These are phyloP conservation scores for Stichopus chloronotus DNA, from an alignment of 35 echinoderm and acorn worm genomes.

Conservation along the genomic window DNA sequence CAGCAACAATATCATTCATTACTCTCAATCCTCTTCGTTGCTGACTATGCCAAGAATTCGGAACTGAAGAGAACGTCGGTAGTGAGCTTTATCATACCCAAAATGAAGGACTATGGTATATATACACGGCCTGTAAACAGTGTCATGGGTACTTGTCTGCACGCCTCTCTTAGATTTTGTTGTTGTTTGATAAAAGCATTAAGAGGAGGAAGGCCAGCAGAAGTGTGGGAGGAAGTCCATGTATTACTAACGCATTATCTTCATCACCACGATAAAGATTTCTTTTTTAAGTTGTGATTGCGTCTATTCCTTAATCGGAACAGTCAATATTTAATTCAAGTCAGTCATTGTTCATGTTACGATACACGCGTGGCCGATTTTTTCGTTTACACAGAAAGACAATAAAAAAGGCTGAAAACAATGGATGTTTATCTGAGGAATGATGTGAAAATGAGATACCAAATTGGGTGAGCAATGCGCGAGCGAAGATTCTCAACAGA, in stretches of 20 bases:
- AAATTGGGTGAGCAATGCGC: too few species aligned
- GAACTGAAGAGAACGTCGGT: background rate
- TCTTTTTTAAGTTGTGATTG: background rate
- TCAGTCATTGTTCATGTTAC: constrained; percentile 3
- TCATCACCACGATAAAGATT: too few species aligned
- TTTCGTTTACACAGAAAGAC: too few species aligned
- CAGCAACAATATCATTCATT: constrained; percentile 20
- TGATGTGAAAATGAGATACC: too few species aligned
- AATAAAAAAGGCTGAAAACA: too few species aligned
- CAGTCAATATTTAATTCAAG: constrained; percentile 10
- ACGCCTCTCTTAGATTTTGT: background rate
- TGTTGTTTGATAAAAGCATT: background rate
- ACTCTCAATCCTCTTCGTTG: background rate
- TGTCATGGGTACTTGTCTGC: background rate
- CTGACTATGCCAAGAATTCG: constrained; percentile 39
- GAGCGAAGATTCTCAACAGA: too few species aligned
- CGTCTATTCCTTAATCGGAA: background rate
- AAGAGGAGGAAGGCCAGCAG: background rate
- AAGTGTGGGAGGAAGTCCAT: too few species aligned
- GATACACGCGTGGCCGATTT: too few species aligned
- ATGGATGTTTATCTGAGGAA: too few species aligned
- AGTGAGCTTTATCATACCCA: background rate
- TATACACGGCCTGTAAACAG: background rate
- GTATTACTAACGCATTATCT: too few species aligned
- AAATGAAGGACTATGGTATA: background rate